These are phyloP conservation scores for Sorex araneus DNA, from an alignment of 2,113 vertebrate species.

Conservation along the genomic window DNA sequence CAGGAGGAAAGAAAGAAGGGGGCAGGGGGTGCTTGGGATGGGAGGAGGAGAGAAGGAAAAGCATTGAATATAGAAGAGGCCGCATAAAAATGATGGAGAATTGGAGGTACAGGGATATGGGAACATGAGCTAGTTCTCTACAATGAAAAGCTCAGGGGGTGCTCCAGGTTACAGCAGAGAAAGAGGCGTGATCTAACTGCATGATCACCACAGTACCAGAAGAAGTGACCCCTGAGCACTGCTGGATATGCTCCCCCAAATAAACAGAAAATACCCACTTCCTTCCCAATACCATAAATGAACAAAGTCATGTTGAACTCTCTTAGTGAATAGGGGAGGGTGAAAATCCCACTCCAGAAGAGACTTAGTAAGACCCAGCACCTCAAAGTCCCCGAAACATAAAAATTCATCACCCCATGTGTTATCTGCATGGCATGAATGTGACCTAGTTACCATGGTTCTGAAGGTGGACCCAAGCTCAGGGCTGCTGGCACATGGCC, in stretches of 20 bases:
- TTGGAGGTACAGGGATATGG: fast-evolving
- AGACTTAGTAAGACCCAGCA: fast-evolving
- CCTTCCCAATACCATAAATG: too few species aligned
- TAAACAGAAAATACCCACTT: too few species aligned
- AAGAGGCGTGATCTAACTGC: neutral
- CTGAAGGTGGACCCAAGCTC: neutral
- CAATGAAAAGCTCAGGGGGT: too few species aligned
- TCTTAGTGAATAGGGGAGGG: too few species aligned
- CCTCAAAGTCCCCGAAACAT: neutral
- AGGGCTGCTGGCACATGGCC: too few species aligned
- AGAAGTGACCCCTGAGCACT: too few species aligned
- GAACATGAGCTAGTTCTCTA: neutral
- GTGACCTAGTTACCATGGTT: neutral
- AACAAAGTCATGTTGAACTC: too few species aligned
- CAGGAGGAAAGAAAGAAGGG: neutral
- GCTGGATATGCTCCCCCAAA: too few species aligned
- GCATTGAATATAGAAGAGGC: neutral
- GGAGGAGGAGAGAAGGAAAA: neutral
- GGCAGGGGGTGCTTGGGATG: too few species aligned
- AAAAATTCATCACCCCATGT: neutral
- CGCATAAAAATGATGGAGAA: neutral
- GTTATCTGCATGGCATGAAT: neutral
- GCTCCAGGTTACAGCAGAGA: neutral
- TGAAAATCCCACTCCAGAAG: neutral
- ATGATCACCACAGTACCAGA: too few species aligned